phyloP scores from a whole-genome alignment of 2,888 invertebrate genomes.

The Drosophila colorata region DNA sequence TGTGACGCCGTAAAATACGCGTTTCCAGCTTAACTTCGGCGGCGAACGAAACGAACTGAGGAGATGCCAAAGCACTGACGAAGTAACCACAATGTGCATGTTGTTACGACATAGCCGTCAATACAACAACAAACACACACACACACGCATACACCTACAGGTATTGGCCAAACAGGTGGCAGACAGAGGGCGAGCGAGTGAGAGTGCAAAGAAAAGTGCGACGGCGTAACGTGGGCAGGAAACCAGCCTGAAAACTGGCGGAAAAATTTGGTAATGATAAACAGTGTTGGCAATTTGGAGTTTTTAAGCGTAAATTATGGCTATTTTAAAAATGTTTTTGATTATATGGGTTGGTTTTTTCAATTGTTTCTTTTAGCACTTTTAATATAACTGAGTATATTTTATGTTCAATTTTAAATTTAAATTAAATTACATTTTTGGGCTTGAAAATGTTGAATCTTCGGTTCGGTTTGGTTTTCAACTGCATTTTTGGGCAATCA shows the following conservation, averaged over 20 bases:
- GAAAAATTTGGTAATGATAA: slow-evolving; percentile 6
- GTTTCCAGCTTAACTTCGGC: slow-evolving; percentile 22
- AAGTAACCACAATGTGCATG: slow-evolving; percentile 56
- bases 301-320: neutral
- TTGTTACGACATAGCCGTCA: slow-evolving; percentile 55
- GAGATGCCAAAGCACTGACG: slow-evolving; percentile 9
- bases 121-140: slow-evolving; percentile 38
- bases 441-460: too few relatives aligned
- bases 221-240: slow-evolving; percentile 52
- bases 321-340: neutral
- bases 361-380: too few relatives aligned
- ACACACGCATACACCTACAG: slow-evolving; percentile 18
- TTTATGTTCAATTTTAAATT: too few relatives aligned
- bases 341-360: too few relatives aligned
- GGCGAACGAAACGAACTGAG: slow-evolving; percentile 24
- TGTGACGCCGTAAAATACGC: slow-evolving; percentile 3
- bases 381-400: too few relatives aligned
- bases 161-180: slow-evolving; percentile 53
- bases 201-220: slow-evolving; percentile 35
- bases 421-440: too few relatives aligned
- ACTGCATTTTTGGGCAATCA: too few relatives aligned
- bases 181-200: slow-evolving; percentile 10
- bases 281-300: neutral
- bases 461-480: too few relatives aligned
- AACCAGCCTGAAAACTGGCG: slow-evolving; percentile 19